Evolutionary conservation across 2,888 invertebrate genomes (phyloP), one percentile per base, ranked within the genome.

Genomic region (Synanthedon myopaeformis): DNA sequence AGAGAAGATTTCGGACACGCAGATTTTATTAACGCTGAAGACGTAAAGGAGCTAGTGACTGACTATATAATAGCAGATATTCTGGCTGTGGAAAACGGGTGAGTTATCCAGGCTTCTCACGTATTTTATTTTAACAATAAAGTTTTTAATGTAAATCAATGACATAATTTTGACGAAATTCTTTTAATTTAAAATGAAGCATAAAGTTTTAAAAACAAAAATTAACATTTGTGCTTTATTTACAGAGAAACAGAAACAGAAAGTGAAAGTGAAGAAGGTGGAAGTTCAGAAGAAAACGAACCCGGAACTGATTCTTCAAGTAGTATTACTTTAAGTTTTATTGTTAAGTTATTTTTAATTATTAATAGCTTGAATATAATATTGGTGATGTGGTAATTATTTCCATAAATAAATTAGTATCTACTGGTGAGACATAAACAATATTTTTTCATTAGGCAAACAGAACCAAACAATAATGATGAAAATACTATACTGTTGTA

Each of bases 31-130:
- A 42, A n/a, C 3, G 72, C 76, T 8, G 5, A 13, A 0, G 79
- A 81, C 59, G 70, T 67, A 3, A 81, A 69, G 35, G 75, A 73
- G n/a, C 54, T 80, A 8, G 79, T 82, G 0, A 78, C 76, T 0
- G 66, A 74, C 54, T 73, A 65, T 55, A 69, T 81, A 28, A 70
- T 80, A 55, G 61, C 70, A 52, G 61, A 62, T 5, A 60, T 76
- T 23, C 54, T 28, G 19, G 54, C 54, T 42, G 51, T 41, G 14
- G 57, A 55, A 51, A 10, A 35, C 3, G 28, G 23, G 55, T 57
- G 53, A 55, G 49, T 53, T 8, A 35, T 8, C 35, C 6, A n/a
- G n/a, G n/a, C 6, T 28, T 28, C 5, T 28, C 6, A 28, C 28
- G 28, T 28, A 1, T 28, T 28, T 28, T 6, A 28, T 2, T 6